phyloP scores from a whole-genome alignment of 2,888 invertebrate genomes.

The Epsilonema sp. region DNA sequence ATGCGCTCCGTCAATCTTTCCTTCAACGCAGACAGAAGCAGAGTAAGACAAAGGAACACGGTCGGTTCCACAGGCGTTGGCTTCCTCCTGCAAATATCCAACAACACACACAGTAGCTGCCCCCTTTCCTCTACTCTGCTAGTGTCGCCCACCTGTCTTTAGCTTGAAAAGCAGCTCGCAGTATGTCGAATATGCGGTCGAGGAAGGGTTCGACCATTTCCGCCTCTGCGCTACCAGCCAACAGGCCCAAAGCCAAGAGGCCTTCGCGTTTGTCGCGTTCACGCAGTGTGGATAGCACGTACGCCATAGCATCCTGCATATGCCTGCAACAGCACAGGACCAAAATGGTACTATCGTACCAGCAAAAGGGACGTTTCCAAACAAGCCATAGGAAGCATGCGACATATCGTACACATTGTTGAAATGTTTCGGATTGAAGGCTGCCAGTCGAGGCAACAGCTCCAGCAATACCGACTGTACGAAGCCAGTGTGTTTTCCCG shows the following conservation, averaged over 20 bases:
- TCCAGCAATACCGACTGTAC: constrained; percentile 68
- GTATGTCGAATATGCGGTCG: constrained; percentile 61
- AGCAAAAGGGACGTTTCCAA: too few relatives aligned
- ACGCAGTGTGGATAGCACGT: constrained; percentile 53
- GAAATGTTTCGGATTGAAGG: constrained; percentile 75
- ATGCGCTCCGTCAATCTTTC: constrained; percentile 42
- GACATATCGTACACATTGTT: too few relatives aligned
- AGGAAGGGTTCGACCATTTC: constrained; percentile 57
- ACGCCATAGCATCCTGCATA: constrained; percentile 44
- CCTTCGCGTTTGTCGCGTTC: constrained; percentile 52
- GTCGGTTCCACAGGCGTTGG: constrained; percentile 54
- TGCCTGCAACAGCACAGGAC: not conserved
- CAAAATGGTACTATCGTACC: too few relatives aligned
- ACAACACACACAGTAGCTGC: constrained; percentile 27
- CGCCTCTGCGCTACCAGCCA: constrained; percentile 67
- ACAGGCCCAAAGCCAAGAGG: constrained; percentile 68
- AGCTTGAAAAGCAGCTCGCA: constrained; percentile 53
- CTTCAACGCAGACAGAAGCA: constrained; percentile 64
- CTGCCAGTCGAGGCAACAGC: constrained; percentile 70
- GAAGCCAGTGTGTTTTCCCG: too few relatives aligned
- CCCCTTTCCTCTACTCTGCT: too few relatives aligned
- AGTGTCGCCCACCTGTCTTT: constrained; percentile 23
- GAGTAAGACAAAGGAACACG: constrained; percentile 75
- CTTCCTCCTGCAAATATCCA: constrained; percentile 45
- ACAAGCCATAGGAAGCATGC: too few relatives aligned